A percentile compares a stretch with the other conserved stretches of the same genome.
Conservation (phyloP, 2,888 invertebrate genomes). For the Cryptosula pallasiana region DNA sequence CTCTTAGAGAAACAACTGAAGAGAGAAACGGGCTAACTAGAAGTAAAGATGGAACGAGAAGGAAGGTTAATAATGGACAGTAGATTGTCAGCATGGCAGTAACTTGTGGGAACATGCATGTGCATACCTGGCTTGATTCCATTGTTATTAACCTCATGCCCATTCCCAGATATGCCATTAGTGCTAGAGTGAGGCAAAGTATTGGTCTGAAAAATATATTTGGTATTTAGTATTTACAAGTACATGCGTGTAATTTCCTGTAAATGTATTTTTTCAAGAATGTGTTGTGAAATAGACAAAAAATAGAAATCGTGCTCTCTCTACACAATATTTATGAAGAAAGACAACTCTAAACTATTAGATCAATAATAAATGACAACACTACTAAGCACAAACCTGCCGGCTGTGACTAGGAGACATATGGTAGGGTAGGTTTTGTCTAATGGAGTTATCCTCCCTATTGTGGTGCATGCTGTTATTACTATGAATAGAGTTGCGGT, state of each 20-base stretch:
- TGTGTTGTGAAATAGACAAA: too few species aligned
- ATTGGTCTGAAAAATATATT: not conserved
- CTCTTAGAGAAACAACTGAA: not conserved
- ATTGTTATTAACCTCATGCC: not conserved
- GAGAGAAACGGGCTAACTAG: not conserved
- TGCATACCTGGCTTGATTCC: not conserved
- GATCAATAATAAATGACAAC: too few species aligned
- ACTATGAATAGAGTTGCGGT: not conserved
- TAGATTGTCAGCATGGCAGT: not conserved
- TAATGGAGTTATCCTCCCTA: not conserved
- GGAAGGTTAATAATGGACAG: not conserved
- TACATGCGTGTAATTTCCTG: too few species aligned
- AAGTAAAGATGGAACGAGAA: not conserved
- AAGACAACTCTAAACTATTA: too few species aligned
- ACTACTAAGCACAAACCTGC: not conserved
- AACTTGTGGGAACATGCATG: too few species aligned
- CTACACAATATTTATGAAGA: too few species aligned
- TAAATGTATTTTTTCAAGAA: too few species aligned
- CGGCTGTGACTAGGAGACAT: not conserved
- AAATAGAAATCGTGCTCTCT: too few species aligned
- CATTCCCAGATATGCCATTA: slow-evolving; percentile 13
- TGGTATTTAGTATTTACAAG: too few species aligned
- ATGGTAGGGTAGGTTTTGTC: not conserved
- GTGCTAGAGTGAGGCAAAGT: not conserved
- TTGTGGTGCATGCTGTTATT: not conserved